Evolutionary conservation across 1,140 invertebrate species (phyloP), one percentile per base, ranked within the genome.

Genomic region (Sarcophaga bullata): DNA sequence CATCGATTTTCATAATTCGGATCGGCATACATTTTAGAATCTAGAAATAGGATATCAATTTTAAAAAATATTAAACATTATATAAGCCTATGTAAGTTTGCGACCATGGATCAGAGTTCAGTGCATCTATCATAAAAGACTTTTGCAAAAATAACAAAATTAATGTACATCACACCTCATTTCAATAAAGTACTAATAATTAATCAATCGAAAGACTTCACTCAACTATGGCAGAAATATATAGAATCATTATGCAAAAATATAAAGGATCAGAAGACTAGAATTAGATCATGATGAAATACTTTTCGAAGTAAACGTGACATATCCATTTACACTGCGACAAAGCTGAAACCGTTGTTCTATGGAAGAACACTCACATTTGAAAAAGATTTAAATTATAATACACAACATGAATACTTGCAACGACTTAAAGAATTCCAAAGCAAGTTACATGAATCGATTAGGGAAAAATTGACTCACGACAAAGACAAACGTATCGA

Each of bases 211-310:
- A 76, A 49, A 76, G 73, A 19, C 19, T 76, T n/a, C 73, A 50
- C 0, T 48, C 73, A n/a, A n/a, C n/a, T n/a, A n/a, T n/a, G n/a
- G n/a, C n/a, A n/a, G 73, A 76, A 49, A 76, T 17, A 9, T 76
- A 76, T 49, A 50, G 73, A 76, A 76, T 76, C 15, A 17, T 76
- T 76, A n/a, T 49, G 47, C 47, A 76, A 11, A 76, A 76, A 76
- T 76, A 76, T 49, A 76, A 49, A 50, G 47, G 15, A 8, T 76
- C 47, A 15, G 73, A 76, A n/a, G n/a, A 19, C 15, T 76, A 50
- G 46, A 8, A 47, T 47, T 48, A 75, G 37, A 75, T 75, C 73
- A 75, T 7, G 46, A 75, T 19, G 73, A 76, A 76, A 76, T 76
- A 76, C 47, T 50, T 50, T 76, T 17, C 6, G 73, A 76, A 76